Base-by-base conservation (phyloP, 1,140 invertebrate genomes). In the Babylonia areolata region DNA sequence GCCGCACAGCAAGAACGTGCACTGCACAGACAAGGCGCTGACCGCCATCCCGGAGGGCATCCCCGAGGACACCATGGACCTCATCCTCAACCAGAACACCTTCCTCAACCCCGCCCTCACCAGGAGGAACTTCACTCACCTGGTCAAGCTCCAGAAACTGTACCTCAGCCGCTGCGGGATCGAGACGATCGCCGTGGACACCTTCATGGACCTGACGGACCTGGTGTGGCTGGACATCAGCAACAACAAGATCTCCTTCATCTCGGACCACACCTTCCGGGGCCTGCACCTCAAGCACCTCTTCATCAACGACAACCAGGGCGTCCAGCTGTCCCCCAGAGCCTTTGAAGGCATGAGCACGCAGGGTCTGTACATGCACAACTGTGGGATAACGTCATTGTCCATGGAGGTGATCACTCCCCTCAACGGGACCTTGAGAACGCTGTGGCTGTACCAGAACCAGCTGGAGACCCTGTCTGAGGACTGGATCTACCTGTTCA, bases 141-240 rank as follows among this genome's bases (percentile, higher is more conserved):
- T 93, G 35, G 75, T 78, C 31, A 87, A 90, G 75, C 80, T 94
- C 17, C 90, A 92, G 85, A 92, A 93, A 77, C 84, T 94, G n/a
- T 94, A 92, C 81, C 40, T 94, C 71, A 93, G 90, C 78, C 91
- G 91, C 35, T 94, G 93, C 84, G 93, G 93, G 23, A 93, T 94
- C 64, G 91, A 93, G 83, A 90, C 89, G 17, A 93, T 94, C 39
- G 88, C 91, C 54, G 89, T 92, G 58, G 93, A 93, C 81, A 92
- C 93, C 17, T 94, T 94, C 87, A 78, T 88, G 40, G 92, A 93
- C 77, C 87, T 94, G 51, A 87, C 86, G 1, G 92, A 92, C 33
- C 84, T 94, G 33, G 90, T 91, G 87, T 93, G 93, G 93, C 81
- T 94, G 51, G 93, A 94, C 85, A 85, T 94, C 37, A 94, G 93